phyloP scores from a whole-genome alignment of 2,888 invertebrate species.

The Macroteleia sp. region DNA sequence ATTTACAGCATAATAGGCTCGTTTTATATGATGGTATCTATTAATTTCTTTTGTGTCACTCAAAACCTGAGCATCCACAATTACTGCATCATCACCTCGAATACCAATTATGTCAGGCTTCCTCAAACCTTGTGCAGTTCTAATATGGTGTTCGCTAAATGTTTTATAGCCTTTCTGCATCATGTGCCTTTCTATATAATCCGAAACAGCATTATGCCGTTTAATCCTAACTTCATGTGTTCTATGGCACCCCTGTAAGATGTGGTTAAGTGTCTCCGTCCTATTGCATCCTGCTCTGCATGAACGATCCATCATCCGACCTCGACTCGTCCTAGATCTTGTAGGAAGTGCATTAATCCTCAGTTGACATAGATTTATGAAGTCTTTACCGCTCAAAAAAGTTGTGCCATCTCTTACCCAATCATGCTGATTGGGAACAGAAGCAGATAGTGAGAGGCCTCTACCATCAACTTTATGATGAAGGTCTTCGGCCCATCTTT shows the following conservation, averaged over 20 bases:
- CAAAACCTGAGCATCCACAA: slow-evolving; percentile 52
- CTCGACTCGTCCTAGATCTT: neutral
- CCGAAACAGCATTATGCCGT: slow-evolving; percentile 71
- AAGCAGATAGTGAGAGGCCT: too few species aligned
- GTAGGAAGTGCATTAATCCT: slow-evolving; percentile 47
- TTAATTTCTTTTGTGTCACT: too few species aligned
- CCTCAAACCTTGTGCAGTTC: slow-evolving; percentile 22
- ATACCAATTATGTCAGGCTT: slow-evolving; percentile 76
- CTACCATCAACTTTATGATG: too few species aligned
- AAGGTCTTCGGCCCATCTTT: too few species aligned
- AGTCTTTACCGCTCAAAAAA: slow-evolving; percentile 15
- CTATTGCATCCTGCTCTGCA: neutral
- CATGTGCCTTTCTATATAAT: neutral
- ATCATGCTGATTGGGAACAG: too few species aligned
- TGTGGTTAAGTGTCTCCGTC: slow-evolving; percentile 34
- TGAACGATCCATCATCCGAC: too few species aligned
- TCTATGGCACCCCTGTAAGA: slow-evolving; percentile 32
- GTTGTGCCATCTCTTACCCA: too few species aligned
- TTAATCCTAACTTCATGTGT: slow-evolving; percentile 72
- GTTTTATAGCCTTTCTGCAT: too few species aligned
- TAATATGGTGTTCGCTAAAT: neutral
- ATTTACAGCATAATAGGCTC: too few species aligned
- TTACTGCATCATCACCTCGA: slow-evolving; percentile 19
- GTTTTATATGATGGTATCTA: too few species aligned
- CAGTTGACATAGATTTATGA: neutral